phyloP scores from a whole-genome alignment of 2,113 vertebrate genomes.

The Aptenodytes forsteri region DNA sequence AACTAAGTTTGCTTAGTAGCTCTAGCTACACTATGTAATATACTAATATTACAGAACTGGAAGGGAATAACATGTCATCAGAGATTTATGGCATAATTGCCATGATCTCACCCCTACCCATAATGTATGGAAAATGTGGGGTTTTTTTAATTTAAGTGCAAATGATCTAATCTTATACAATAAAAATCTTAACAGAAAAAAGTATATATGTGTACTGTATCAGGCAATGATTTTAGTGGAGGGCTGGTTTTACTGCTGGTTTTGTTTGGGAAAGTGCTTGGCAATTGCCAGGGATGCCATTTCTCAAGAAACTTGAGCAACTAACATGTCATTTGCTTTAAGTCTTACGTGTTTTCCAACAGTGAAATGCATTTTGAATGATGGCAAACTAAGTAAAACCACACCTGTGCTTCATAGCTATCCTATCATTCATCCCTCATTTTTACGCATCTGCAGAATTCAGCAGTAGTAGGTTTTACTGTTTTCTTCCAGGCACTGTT shows the following conservation, averaged over 20 bases:
- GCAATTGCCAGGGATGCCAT: not conserved
- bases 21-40: not conserved
- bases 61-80: not conserved
- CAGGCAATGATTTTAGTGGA: not conserved
- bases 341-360: not conserved
- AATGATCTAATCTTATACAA: not conserved
- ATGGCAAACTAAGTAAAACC: not conserved
- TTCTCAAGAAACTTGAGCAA: not conserved
- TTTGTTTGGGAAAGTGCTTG: not conserved
- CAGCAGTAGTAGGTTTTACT: not conserved
- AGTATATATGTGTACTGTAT: not conserved
- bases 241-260: not conserved
- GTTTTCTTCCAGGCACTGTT: not conserved
- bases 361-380: not conserved
- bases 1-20: not conserved
- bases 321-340: not conserved
- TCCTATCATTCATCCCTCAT: not conserved
- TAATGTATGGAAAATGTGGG: not conserved
- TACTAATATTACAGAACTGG: not conserved
- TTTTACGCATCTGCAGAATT: not conserved
- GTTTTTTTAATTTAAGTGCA: not conserved
- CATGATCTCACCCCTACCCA: too few species aligned
- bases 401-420: not conserved
- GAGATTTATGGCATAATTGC: not conserved
- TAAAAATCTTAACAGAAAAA: not conserved